Percentiles rank a stretch among this genome's conserved stretches.
Evolutionary conservation across 2,113 vertebrate species (phyloP).

Genomic region (Chamaea fasciata): DNA sequence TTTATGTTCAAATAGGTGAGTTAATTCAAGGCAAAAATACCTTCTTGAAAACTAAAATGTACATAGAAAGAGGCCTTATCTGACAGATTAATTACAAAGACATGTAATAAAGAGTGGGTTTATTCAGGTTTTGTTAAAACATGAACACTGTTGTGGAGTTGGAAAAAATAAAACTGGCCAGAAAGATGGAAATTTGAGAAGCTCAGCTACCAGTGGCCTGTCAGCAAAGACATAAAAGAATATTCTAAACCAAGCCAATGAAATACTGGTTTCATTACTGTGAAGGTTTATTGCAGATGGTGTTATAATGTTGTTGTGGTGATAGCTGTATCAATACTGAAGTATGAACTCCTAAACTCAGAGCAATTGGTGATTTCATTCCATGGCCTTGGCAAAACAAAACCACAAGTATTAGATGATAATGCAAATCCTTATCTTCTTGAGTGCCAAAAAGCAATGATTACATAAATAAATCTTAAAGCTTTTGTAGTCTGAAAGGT

Average conservation of each 20-base stretch:
- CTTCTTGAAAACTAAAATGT: neutral
- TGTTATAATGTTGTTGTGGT: neutral
- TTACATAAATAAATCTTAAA: neutral
- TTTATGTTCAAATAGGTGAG: neutral
- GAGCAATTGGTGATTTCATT: neutral
- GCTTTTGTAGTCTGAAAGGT: neutral
- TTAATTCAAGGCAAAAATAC: neutral
- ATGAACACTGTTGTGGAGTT: neutral
- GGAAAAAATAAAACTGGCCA: neutral
- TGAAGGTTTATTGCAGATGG: fast-evolving
- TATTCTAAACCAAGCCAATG: neutral
- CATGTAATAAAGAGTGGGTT: neutral
- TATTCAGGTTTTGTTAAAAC: neutral
- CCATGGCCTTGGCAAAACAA: neutral
- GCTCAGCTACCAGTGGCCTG: neutral
- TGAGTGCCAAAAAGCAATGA: neutral
- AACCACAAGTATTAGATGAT: neutral
- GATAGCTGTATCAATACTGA: neutral
- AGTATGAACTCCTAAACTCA: neutral
- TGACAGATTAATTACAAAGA: neutral
- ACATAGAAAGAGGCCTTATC: neutral
- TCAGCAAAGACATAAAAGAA: neutral
- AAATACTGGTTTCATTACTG: neutral
- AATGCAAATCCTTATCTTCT: neutral
- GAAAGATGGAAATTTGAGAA: neutral